Evolutionary conservation across 2,113 vertebrate genomes (phyloP).

Genomic region (Mobula birostris): DNA sequence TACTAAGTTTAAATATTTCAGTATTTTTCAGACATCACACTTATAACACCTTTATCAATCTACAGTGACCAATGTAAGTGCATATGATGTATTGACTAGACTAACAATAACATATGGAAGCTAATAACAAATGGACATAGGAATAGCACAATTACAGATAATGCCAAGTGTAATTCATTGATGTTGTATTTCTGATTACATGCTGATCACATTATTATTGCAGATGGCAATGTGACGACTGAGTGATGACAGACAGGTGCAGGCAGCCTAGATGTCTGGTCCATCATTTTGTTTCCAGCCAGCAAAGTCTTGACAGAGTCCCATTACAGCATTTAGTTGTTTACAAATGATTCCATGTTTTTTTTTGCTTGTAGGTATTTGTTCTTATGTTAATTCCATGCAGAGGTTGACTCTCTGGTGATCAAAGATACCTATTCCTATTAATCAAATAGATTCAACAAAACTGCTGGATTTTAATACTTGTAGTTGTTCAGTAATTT

Average conservation of each 20-base stretch:
- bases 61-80: background rate
- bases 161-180: background rate
- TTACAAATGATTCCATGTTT: background rate
- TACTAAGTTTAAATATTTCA: background rate
- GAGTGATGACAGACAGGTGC: background rate
- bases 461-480: background rate
- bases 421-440: background rate
- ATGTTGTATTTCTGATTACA: background rate
- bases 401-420: background rate
- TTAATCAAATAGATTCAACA: background rate
- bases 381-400: background rate
- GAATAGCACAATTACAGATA: too few relatives aligned
- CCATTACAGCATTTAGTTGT: background rate
- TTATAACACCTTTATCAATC: background rate
- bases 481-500: slow-evolving; percentile 4
- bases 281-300: background rate
- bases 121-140: background rate
- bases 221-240: background rate
- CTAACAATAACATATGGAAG: background rate
- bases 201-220: background rate
- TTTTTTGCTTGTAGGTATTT: background rate
- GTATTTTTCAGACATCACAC: background rate
- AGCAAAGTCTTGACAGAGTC: background rate
- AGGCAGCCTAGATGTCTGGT: background rate
- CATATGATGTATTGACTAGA: background rate